These are phyloP conservation scores for Prunella strophiata DNA, from an alignment of 2,797 vertebrate genomes.

Conservation along the genomic window DNA sequence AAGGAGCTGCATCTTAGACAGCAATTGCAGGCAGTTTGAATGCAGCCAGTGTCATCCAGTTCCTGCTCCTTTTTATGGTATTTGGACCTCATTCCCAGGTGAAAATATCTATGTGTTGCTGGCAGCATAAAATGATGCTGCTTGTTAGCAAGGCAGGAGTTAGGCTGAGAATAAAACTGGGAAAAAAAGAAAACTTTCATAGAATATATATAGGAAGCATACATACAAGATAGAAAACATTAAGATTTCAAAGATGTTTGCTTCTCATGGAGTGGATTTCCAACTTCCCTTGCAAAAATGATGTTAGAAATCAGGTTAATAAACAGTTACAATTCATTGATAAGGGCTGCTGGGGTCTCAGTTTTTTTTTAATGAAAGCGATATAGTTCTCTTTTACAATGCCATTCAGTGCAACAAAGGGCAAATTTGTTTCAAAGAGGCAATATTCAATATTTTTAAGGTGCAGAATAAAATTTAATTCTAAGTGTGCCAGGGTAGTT, in stretches of 20 bases:
- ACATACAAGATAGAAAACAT: background rate
- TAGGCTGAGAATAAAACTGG: background rate
- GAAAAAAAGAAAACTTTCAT: background rate
- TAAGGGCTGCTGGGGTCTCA: background rate
- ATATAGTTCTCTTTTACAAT: background rate
- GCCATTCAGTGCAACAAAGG: background rate
- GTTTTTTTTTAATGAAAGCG: background rate
- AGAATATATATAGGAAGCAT: background rate
- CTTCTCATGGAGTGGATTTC: background rate
- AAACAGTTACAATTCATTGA: background rate
- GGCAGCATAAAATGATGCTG: background rate
- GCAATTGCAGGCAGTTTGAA: background rate
- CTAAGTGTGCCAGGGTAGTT: background rate
- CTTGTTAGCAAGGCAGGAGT: background rate
- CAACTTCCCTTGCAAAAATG: background rate
- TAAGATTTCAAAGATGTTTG: background rate
- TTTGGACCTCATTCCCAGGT: background rate
- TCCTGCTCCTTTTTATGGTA: background rate
- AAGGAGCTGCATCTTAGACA: background rate
- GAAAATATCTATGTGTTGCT: background rate
- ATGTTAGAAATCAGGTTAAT: background rate
- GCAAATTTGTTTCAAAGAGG: background rate
- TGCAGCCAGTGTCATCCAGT: background rate
- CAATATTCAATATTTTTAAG: background rate
- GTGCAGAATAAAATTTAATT: background rate